phyloP scores from a whole-genome alignment of 2,888 invertebrate species.

The Trachelus iudaicus region DNA sequence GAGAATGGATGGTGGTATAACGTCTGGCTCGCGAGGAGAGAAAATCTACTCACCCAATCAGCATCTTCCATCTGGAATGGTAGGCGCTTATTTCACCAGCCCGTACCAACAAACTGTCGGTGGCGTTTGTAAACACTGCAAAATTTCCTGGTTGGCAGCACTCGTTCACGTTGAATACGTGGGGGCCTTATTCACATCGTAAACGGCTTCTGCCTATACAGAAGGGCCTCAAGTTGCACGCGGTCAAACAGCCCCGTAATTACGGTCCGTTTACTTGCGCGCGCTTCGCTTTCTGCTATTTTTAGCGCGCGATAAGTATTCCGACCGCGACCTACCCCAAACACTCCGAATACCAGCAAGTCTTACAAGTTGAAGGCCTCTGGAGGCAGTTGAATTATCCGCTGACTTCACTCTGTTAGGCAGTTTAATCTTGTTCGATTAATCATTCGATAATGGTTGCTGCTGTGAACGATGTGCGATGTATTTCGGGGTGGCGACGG shows the following conservation, averaged over 20 bases:
- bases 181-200: slow-evolving; percentile 11
- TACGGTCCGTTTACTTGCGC: slow-evolving; percentile 21
- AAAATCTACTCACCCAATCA: not conserved
- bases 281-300: slow-evolving; percentile 16
- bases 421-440: too few relatives aligned
- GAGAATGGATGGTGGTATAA: not conserved
- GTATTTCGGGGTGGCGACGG: too few relatives aligned
- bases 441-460: too few relatives aligned
- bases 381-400: not conserved
- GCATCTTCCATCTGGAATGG: not conserved
- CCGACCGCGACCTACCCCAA: slow-evolving; percentile 26
- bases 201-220: not conserved
- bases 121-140: slow-evolving; percentile 16
- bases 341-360: not conserved
- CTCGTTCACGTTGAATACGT: slow-evolving; percentile 3
- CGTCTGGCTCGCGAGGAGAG: not conserved
- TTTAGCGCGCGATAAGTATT: slow-evolving; percentile 10
- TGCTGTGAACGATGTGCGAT: too few relatives aligned
- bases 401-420: not conserved
- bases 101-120: slow-evolving; percentile 21
- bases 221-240: not conserved
- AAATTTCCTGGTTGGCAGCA: slow-evolving; percentile 15
- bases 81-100: slow-evolving; percentile 7
- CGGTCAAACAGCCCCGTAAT: slow-evolving; percentile 23
- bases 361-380: not conserved